Base-by-base conservation (phyloP, 2,113 vertebrate species). In the Asarcornis scutulata region DNA sequence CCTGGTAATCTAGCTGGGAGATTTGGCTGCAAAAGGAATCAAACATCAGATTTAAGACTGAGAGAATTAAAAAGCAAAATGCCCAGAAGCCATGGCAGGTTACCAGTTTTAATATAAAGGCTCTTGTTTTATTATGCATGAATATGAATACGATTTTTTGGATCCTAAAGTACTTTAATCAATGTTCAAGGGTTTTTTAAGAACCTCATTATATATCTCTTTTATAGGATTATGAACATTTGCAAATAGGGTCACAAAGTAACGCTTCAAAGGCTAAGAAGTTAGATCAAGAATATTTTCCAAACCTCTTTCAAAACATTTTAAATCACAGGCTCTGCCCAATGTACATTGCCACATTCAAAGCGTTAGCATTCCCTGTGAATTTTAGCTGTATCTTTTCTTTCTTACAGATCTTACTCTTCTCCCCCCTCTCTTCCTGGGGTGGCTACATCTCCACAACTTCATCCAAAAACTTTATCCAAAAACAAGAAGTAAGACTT, bases 181-280 rank as follows among this genome's bases (percentile, higher is more conserved):
- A 89, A 11, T 53, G 66, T 91, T 95, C 48, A 72, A 95, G 86
- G 52, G 34, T 16, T 93, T 92, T 92, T 86, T 88, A 84, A 95
- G 69, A 72, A 88, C 29, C 17, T 94, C 64, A 60, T 83, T 93
- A 82, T 56, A 72, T 50, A 63, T 50, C 40, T 71, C 46, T 83
- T 80, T 71, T 63, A 88, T 14, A 86, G 53, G 73, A 92, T 89
- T 91, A 89, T 60, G 64, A 78, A 75, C 44, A 84, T 90, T 86
- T 88, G 69, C 38, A 93, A 92, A 89, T 71, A 32, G 58, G 55
- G 36, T 88, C 80, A 91, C 50, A 20, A 34, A 77, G 7, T 64
- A 93, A 86, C 40, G 17, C 29, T 92, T 92, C 62, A 75, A 90
- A 93, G 22, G 32, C 76, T 81, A 82, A 88, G 66, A 88, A 76